Evolutionary conservation across 1,140 invertebrate genomes (phyloP), one percentile per base, ranked within the genome.

Genomic region (Belonocnema kinseyi): DNA sequence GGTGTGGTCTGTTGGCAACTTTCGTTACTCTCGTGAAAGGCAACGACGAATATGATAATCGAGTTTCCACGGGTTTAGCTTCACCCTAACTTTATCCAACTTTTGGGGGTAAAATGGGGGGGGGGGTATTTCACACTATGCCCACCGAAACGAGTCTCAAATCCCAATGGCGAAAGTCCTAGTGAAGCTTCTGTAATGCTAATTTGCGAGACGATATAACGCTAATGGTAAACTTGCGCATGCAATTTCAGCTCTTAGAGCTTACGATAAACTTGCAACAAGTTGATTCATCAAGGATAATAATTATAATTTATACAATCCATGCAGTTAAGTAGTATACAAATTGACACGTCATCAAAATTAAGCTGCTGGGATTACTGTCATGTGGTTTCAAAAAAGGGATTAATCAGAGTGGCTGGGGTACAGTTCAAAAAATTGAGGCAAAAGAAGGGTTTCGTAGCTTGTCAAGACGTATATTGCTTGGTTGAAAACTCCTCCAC

Each of bases 21-120:
- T 66, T 66, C 61, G 61, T 66, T 66, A 66, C 61, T 66, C 61
- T 33, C 40, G 61, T 40, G 61, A 66, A 66, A 66, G 40, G 61
- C 61, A 66, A 66, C 61, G 61, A 66, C 61, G 61, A 66, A 66
- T 66, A 66, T 66, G 61, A 66, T 66, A 66, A 66, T 66, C 61
- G 61, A 66, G 61, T 66, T 66, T 66, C 61, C 61, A 66, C 61
- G 13, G 61, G 61, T 66, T 66, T 66, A 46, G 40, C 40, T 46
- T 46, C 40, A 46, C 40, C 61, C 61, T n/a, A 66, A 26, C 40
- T 66, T 66, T 33, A 66, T 66, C 61, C 61, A 66, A 66, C 61
- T 66, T 66, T 26, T 33, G 26, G 26, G 26, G 3, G 26, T 0
- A 33, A 4, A 33, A 33, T 3, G 26, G 26, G 26, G 26, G 4